Evolutionary conservation across 1,140 invertebrate genomes (phyloP), one percentile per base, ranked within the genome.

Genomic region (Plectrocnemia conspersa): DNA sequence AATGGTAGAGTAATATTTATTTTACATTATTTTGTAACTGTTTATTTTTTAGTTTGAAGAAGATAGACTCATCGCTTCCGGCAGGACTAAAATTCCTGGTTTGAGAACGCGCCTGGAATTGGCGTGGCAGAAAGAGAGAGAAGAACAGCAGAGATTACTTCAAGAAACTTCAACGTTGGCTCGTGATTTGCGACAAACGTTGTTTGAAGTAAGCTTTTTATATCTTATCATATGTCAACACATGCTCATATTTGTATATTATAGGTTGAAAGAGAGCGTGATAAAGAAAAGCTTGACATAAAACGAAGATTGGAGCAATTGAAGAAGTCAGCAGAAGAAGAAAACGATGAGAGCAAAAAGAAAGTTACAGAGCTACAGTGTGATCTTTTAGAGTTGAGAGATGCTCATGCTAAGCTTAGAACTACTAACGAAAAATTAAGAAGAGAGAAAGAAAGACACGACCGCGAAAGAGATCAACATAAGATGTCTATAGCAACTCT

Each of bases 71-170:
- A 71, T 91, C 3, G 81, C 79, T 1, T 88, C 86, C 52, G 90
- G 89, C 53, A 77, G 91, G 50, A 87, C 89, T 0, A 87, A 91
- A 65, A 85, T 91, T 58, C 85, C 88, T 3, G 89, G 90, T 18
- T 73, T 92, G 40, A 86, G 89, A 66, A 91, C 91, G 1, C 82
- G 89, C 29, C 85, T 97, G 80, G 93, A 97, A 67, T 71, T 95
- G 10, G 91, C 92, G 1, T 97, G 93, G 93, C 91, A 95, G 64
- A 96, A 95, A 67, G 94, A 97, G 69, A 77, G 93, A 47, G 87
- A 91, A 64, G 91, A 96, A 65, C 91, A 96, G 64, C 91, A 93
- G 62, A 77, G 91, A 6, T 72, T 96, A 16, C 71, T 97, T 3
- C 86, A 90, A 64, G 92, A 97, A 74, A 93, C 92, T 0, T 91